These are phyloP conservation scores for Microctenopoma lineatum DNA, from an alignment of 2,797 vertebrate species.

Conservation along the genomic window DNA sequence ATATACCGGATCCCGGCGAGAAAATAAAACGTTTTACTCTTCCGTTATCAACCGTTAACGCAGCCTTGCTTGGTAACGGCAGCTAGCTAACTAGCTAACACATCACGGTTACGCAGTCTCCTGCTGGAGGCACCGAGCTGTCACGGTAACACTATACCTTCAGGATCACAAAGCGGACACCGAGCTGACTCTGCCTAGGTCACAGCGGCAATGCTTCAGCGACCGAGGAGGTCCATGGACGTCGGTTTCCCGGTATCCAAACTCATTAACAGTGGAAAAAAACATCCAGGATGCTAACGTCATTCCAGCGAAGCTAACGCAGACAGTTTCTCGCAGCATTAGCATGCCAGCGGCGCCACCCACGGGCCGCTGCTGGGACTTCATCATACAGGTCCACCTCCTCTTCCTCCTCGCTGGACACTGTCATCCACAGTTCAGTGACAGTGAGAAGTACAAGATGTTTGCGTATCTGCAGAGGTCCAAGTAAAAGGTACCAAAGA, in stretches of 20 bases:
- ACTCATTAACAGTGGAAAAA: constrained; percentile 57
- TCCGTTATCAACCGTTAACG: constrained; percentile 23
- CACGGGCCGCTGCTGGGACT: background rate
- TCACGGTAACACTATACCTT: constrained; percentile 58
- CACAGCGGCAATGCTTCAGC: constrained; percentile 23
- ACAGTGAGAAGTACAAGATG: too few relatives aligned
- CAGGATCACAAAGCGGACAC: constrained; percentile 8
- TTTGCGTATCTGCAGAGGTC: too few relatives aligned
- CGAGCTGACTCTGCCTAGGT: background rate
- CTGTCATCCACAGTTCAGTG: too few relatives aligned
- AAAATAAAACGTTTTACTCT: constrained; percentile 25
- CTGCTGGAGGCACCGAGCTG: constrained; percentile 38
- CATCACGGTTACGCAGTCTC: constrained; percentile 65
- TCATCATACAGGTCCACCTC: background rate
- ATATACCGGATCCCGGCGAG: background rate
- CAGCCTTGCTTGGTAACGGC: constrained; percentile 63
- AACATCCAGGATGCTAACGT: constrained; percentile 68
- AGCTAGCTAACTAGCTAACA: constrained; percentile 52
- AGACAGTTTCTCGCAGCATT: constrained; percentile 47
- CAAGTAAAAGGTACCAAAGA: too few relatives aligned
- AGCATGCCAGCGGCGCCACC: constrained; percentile 35
- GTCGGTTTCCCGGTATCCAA: constrained; percentile 37
- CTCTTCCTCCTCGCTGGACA: background rate
- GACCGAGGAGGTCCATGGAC: constrained; percentile 20
- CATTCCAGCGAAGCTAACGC: constrained; percentile 61